Base-by-base conservation (phyloP, 2,888 invertebrate genomes). In the Sericinus montela region DNA sequence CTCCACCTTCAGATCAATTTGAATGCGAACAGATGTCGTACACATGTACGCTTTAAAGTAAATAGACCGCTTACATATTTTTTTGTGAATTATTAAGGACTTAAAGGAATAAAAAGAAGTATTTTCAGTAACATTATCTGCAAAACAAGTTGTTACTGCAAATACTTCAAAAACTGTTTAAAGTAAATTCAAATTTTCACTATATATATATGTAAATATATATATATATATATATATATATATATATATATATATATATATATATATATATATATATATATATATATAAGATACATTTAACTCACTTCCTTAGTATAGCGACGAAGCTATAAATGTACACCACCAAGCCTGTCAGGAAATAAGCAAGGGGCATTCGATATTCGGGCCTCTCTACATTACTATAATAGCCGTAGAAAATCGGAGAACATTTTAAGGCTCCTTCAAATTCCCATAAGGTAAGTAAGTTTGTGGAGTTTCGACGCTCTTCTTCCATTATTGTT, bases 361-460 rank as follows among this genome's bases (percentile, higher is more conserved):
- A 99, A 1, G 98, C 98, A 46, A 98, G 89, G 0, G 98, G 98
- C 66, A 98, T 90, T 60, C 95, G 91, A 79, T 98, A 99, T 50
- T 90, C 82, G 1, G 88, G 79, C 13, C 85, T 71, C 45, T 87
- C 88, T 3, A 90, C 87, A 67, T 94, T 93, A 39, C 95, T 94
- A 75, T 97, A 98, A 91, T 94, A 99, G 46, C 99, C 99, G 73
- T 99, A 99, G 85, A 99, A 99, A 62, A 99, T 92, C 0, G 98
- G 95, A 0, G 98, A 98, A 73, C 96, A 96, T 72, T 97, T 96
- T 6, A 97, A 82, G 23, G 93, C 89, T 0, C 98, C 98, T 75
- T 98, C 97, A 68, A 98, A 98, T 72, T 98, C 96, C 97, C 97
- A 97, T n/a, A 98, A 89, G 0, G 97, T 97, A 38, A 95, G 91